Base-by-base conservation (phyloP, 2,888 invertebrate genomes). In the Apodemia hepburni region DNA sequence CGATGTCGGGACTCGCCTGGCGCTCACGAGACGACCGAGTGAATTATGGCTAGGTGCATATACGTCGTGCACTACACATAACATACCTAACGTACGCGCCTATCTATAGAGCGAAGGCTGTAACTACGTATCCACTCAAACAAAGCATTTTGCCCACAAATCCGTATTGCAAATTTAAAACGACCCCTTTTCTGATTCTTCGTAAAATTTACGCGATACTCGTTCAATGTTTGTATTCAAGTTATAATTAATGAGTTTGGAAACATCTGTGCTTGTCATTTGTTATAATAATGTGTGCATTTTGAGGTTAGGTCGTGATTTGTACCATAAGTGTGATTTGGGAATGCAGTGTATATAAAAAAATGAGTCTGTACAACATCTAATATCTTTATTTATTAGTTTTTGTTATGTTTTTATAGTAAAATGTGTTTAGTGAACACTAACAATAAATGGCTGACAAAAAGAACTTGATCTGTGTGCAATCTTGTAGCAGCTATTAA, bases 141-240 rank as follows among this genome's bases (percentile, higher is more conserved):
- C 90, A 91, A 91, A 91, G 90, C 90, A 85, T 82, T 89, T 83
- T 79, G 84, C 82, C 81, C 84, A 82, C 83, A 81, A 84, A 84
- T 84, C 85, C 80, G 80, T 81, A 81, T 75, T 75, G 80, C 78
- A 76, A 76, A 77, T 72, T 75, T 75, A 77, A 77, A 74, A 76
- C 79, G 73, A 76, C 73, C 75, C 78, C 75, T 73, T 76, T 74
- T 80, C 75, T 76, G 77, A 79, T 83, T 80, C 83, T 82, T 82
- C 83, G 79, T 83, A 75, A 80, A 76, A 78, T 77, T 75, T 74
- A 76, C 75, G 73, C 78, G 73, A 74, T 73, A 75, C 71, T 73
- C 74, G 78, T 74, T 76, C 76, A 73, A 72, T 74, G 77, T 80
- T 83, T 85, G 81, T 83, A 81, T 84, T 81, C 80, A 78, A 75